These are phyloP conservation scores for Pelobates fuscus DNA, from an alignment of 2,113 vertebrate species.

Conservation along the genomic window DNA sequence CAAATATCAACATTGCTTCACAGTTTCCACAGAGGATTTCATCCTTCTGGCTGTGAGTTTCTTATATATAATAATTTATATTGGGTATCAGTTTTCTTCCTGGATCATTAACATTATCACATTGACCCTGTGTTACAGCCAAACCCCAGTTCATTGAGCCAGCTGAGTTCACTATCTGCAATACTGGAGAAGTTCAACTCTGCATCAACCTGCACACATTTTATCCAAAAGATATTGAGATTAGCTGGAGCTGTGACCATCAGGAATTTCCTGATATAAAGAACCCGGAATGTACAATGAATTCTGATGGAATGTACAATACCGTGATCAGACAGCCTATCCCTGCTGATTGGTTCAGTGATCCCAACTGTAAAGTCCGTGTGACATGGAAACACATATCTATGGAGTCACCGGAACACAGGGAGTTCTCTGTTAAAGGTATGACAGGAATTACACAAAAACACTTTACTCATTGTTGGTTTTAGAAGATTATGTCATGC, in stretches of 20 bases:
- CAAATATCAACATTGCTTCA: no score
- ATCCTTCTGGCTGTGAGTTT: no score
- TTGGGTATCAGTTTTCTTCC: no score
- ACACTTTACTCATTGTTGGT: no score
- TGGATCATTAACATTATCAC: no score
- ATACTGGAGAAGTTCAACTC: neutral
- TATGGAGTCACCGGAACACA: no score
- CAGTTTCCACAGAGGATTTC: no score
- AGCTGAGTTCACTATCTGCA: neutral
- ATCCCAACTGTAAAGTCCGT: neutral
- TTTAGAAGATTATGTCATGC: no score
- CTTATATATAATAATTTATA: no score
- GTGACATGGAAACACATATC: neutral
- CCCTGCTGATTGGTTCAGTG: neutral
- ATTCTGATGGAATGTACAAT: neutral
- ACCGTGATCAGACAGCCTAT: neutral
- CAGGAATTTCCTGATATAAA: neutral
- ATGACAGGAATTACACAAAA: no score
- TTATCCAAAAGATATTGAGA: neutral
- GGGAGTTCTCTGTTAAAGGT: neutral
- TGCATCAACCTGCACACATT: neutral
- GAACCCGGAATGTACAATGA: neutral
- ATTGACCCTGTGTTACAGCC: slow-evolving; percentile 24
- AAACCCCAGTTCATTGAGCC: slow-evolving; percentile 29
- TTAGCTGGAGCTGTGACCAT: neutral